Base-by-base conservation (phyloP, 2,888 invertebrate genomes). In the Tetragonula carbonaria region DNA sequence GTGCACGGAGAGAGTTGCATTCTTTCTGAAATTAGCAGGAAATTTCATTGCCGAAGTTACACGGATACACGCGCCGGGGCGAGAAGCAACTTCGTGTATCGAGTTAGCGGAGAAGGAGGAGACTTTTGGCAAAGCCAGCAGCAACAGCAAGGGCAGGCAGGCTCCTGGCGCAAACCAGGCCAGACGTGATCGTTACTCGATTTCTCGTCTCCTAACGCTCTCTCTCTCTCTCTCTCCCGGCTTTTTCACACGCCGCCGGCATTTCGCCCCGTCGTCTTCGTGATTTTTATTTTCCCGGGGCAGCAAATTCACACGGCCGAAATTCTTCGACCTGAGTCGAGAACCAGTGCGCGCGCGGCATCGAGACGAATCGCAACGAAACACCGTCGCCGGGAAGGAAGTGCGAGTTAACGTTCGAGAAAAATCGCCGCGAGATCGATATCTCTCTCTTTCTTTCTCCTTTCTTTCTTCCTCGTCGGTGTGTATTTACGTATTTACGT, bases 11-110 rank as follows among this genome's bases (percentile, higher is more conserved):
- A n/a, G 45, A 23, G n/a, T 21, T 76, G 50, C 28, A 53, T 82
- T 84, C 82, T 73, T 84, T 74, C 57, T 53, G 68, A 75, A 84
- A 82, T 84, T 84, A 84, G 62, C 65, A 16, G 75, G 38, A 57
- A 82, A 84, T 73, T 75, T 74, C 63, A 63, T 72, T 78, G 13
- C 45, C 72, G 57, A 28, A 67, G 68, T 76, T 74, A 66, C 33
- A 33, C n/a, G 73, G 71, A 77, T 70, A 63, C 38, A 38, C 28
- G 57, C 23, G 16, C 57, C 2, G 14, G 14, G n/a, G 23, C 38
- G 4, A 2, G n/a, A 53, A 33, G 11, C 21, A 63, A 67, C 72
- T 33, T 75, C 21, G 68, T 65, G 68, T 78, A 84, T 76, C 79
- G 84, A 73, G 84, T 85, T 79, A 75, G 28, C 66, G 38, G 6